Evolutionary conservation across 37 sponge, comb jelly and placozoan genomes (phyloP), one percentile per base, ranked within the genome.

Genomic region (Sycon ciliatum): DNA sequence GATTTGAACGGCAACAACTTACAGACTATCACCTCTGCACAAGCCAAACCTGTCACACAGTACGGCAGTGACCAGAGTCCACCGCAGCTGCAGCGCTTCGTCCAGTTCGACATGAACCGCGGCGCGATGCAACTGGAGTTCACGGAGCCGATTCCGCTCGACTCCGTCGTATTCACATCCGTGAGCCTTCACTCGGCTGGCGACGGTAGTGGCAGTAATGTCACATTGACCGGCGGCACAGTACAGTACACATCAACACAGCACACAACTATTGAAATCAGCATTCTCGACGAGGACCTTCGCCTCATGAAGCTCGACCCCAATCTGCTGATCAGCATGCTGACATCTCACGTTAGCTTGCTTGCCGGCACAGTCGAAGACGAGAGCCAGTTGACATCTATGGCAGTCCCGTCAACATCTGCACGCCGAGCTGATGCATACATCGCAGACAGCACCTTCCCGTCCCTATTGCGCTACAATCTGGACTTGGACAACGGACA

Each of bases 31-130:
- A n/a, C n/a, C n/a, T n/a, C n/a, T n/a, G n/a, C n/a, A n/a, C n/a
- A n/a, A n/a, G 85, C 88, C 20, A 34, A 66, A 11, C 81, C 56
- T 34, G 92, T 83, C 27, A 57, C 64, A 31, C 68, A 72, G 4
- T 92, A 65, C 77, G 85, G 76, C 62, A 86, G 84, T 29, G 92
- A 91, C 57, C 76, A 56, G 55, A 78, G 75, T 35, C 32, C 84
- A 71, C 92, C 92, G 23, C 57, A 68, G 63, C 22, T 60, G 27
- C 7, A 22, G 31, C 7, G 63, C 16, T 92, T 92, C 56, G 39
- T 36, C 26, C 26, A 63, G n/a, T 60, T 92, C 24, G 78, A 87
- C 58, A 76, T 92, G 3, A 65, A 61, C 7, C 42, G 36, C 64
- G 83, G 82, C 26, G 62, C 60, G 26, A 36, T 92, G 18, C 39